phyloP scores from a whole-genome alignment of 2,888 invertebrate genomes.

The Acrobasis suavella region DNA sequence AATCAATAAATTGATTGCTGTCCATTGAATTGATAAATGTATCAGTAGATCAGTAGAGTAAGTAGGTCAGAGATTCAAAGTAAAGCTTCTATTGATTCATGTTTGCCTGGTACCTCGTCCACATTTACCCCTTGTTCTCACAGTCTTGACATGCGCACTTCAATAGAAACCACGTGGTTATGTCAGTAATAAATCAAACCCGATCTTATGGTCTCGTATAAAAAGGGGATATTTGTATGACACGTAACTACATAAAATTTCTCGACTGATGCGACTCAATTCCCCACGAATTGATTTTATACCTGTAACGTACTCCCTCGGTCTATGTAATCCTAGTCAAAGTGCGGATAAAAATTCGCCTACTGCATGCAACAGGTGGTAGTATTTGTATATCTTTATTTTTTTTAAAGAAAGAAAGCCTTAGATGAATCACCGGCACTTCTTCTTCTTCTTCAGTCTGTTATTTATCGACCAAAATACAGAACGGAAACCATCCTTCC shows the following conservation, averaged over 20 bases:
- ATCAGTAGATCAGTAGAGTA: conserved; percentile 3
- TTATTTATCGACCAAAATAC: too few relatives aligned
- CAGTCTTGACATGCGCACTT: conserved; percentile 20
- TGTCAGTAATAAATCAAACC: conserved; percentile 5
- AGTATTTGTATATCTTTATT: not conserved
- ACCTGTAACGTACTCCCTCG: not conserved
- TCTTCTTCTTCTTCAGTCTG: too few relatives aligned
- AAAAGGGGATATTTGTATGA: not conserved
- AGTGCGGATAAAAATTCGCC: conserved; percentile 16
- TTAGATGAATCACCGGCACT: not conserved
- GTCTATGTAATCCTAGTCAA: conserved; percentile 1
- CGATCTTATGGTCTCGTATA: not conserved
- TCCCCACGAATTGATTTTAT: not conserved
- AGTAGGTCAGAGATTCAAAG: not conserved
- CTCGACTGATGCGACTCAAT: not conserved
- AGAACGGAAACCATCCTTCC: too few relatives aligned
- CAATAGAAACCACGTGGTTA: not conserved
- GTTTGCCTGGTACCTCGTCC: conserved; percentile 18
- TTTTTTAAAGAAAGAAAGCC: not conserved
- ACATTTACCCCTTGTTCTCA: conserved; percentile 22
- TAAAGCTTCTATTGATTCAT: not conserved
- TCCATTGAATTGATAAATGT: not conserved
- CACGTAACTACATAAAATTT: not conserved
- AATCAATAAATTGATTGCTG: not conserved
- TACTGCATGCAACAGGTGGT: not conserved